Conservation (phyloP, 2,113 vertebrate species). For the Pan paniscus region DNA sequence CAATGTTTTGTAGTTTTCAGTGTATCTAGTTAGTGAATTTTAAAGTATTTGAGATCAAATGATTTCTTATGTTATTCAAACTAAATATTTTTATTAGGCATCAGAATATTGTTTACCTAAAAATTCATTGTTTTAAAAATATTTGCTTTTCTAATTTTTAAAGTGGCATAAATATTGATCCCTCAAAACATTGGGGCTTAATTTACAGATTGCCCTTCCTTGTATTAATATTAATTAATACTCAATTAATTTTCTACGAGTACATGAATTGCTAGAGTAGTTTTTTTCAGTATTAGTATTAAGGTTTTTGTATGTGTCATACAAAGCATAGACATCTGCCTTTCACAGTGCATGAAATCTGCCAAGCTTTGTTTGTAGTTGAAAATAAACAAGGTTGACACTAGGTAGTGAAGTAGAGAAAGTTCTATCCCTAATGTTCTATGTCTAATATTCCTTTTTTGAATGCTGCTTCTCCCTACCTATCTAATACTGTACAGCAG, state of each 20-base stretch:
- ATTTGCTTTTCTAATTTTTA: constrained; percentile 43
- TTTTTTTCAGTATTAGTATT: not conserved
- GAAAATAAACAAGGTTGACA: not conserved
- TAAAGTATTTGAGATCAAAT: not conserved
- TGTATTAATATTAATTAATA: not conserved
- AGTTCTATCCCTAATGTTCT: not conserved
- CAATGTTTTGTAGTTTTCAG: not conserved
- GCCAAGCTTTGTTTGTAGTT: not conserved
- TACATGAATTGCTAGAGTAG: not conserved
- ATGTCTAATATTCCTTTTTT: not conserved
- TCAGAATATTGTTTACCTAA: not conserved
- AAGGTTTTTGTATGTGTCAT: not conserved
- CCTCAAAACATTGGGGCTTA: not conserved
- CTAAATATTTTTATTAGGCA: not conserved
- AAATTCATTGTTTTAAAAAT: constrained; percentile 7
- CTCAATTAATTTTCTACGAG: not conserved
- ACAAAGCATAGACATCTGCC: not conserved
- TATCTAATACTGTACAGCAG: not conserved
- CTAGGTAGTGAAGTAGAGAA: not conserved
- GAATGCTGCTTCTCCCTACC: not conserved
- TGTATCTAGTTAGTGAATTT: constrained; percentile 83
- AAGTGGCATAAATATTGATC: not conserved
- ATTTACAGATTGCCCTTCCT: not conserved
- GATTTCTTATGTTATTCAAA: not conserved
- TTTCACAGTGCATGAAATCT: not conserved